phyloP scores from a whole-genome alignment of 2,113 vertebrate species.

The Mesitornis unicolor region DNA sequence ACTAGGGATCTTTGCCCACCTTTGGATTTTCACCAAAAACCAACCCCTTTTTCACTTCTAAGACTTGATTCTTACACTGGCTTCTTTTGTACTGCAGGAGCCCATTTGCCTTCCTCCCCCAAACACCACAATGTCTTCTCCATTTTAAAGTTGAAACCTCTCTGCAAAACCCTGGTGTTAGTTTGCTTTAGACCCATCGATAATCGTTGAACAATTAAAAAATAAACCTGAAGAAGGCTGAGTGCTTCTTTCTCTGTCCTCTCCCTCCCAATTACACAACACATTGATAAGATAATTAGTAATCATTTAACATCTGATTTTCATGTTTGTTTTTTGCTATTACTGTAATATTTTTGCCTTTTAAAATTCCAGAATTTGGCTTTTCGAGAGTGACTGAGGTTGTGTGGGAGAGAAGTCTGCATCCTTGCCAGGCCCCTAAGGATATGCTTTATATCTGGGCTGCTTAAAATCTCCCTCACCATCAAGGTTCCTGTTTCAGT shows the following conservation, averaged over 20 bases:
- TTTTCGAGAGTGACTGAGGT: background rate
- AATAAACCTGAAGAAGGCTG: background rate
- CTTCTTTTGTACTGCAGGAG: background rate
- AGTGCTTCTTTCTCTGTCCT: background rate
- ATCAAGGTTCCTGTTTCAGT: background rate
- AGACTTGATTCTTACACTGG: background rate
- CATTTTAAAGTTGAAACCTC: background rate
- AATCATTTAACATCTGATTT: background rate
- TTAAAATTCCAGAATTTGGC: conserved; percentile 9
- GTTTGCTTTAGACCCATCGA: background rate
- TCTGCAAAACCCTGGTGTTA: background rate
- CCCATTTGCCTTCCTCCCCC: background rate
- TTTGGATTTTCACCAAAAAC: background rate
- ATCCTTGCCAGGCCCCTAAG: background rate
- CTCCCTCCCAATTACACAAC: background rate
- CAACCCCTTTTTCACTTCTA: background rate
- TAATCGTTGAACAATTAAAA: background rate
- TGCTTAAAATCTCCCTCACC: background rate
- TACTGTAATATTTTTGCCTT: conserved; percentile 28
- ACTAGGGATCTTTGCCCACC: background rate
- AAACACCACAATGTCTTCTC: background rate
- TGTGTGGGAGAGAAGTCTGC: conserved; percentile 7
- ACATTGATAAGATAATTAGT: background rate
- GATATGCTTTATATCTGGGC: background rate
- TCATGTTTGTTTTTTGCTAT: background rate